These are phyloP conservation scores for Disparrhopalites patrizii DNA, from an alignment of 2,888 invertebrate species.

Conservation along the genomic window DNA sequence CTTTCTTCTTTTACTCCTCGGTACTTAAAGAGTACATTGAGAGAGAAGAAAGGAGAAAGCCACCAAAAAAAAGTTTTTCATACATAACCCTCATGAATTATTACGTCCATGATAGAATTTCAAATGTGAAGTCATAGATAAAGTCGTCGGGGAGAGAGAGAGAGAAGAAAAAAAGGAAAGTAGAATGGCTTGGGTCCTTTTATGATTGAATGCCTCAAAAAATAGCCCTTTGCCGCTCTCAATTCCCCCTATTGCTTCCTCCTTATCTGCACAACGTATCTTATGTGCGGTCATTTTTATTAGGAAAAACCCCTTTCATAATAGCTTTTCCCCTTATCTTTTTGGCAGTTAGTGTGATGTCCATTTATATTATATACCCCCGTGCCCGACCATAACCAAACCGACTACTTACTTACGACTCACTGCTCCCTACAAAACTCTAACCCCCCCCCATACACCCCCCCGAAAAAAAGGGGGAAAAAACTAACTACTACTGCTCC, in stretches of 20 bases:
- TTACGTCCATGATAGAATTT: conserved; percentile 46
- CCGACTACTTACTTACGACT: conserved; percentile 3
- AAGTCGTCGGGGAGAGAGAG: conserved; percentile 39
- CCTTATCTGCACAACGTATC: conserved; percentile 37
- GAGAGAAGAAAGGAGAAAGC: conserved; percentile 14
- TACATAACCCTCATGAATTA: conserved; percentile 39
- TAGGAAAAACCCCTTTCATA: conserved; percentile 46
- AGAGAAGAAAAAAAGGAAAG: too few species aligned
- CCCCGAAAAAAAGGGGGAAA: neutral
- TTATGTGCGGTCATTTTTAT: conserved; percentile 47
- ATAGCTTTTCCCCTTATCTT: conserved; percentile 45
- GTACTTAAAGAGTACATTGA: conserved; percentile 18
- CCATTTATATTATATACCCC: conserved; percentile 32
- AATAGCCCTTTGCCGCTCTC: conserved; percentile 36
- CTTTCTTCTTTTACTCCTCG: neutral
- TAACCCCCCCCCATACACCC: neutral
- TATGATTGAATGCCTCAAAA: conserved; percentile 46
- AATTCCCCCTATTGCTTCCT: conserved; percentile 36
- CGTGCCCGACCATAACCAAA: conserved; percentile 5
- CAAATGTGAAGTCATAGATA: conserved; percentile 47
- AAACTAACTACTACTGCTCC: neutral
- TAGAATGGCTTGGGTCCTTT: conserved; percentile 44
- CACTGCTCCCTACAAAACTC: neutral
- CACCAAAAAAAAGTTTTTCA: conserved; percentile 33
- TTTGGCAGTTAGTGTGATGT: conserved; percentile 48